These are phyloP conservation scores for Aphelocoma californica DNA, from an alignment of 2,797 vertebrate genomes.

Conservation along the genomic window DNA sequence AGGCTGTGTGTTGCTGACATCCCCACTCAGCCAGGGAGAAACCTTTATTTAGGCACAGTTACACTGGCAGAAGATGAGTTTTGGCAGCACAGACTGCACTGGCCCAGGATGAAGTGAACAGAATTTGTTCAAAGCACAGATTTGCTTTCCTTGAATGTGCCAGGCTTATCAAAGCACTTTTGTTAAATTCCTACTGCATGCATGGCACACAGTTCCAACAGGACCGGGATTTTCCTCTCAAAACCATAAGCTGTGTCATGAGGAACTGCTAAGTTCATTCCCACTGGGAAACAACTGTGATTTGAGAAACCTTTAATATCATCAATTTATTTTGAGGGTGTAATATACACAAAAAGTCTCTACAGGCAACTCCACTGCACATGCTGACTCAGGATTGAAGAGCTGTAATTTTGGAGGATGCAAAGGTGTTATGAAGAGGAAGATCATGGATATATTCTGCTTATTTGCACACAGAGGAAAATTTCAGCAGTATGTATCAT, in stretches of 20 bases:
- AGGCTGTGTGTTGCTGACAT: not conserved
- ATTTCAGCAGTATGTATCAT: not conserved
- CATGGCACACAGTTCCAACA: not conserved
- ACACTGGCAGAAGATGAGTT: not conserved
- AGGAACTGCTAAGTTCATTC: not conserved
- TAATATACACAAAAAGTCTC: not conserved
- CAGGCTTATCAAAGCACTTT: not conserved
- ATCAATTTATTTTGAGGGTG: not conserved
- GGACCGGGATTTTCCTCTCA: not conserved
- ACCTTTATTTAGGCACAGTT: not conserved
- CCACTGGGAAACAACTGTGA: not conserved
- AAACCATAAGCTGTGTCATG: not conserved
- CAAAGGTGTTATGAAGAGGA: not conserved
- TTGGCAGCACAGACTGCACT: not conserved
- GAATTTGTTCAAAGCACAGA: not conserved
- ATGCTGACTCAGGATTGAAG: not conserved
- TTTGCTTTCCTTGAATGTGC: not conserved
- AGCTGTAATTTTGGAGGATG: not conserved
- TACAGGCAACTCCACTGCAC: accelerated
- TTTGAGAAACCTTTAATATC: not conserved
- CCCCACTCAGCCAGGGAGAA: not conserved
- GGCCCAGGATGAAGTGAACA: not conserved
- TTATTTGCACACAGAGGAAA: not conserved
- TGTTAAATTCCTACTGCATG: not conserved
- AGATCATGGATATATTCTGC: not conserved